Conservation (phyloP, 2,113 vertebrate species). For the Aplodontia rufa region DNA sequence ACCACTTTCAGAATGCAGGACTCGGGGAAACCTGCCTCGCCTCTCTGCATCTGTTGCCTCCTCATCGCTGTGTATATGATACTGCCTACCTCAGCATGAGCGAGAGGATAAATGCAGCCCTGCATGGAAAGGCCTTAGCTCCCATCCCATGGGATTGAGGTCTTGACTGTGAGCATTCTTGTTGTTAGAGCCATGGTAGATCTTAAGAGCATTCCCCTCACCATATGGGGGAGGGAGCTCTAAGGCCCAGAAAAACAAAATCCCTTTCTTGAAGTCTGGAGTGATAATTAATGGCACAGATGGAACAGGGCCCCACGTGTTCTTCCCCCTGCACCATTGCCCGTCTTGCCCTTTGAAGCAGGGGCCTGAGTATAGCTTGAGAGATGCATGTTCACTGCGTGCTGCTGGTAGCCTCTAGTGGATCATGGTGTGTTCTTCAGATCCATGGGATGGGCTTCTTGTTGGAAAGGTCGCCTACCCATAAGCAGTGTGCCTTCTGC, state of each 20-base stretch:
- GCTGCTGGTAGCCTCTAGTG: too few relatives aligned
- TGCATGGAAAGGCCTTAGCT: not conserved
- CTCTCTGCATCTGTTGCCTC: too few relatives aligned
- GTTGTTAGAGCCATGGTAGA: not conserved
- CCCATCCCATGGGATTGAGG: fast-evolving
- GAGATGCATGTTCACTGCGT: too few relatives aligned
- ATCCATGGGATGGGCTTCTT: not conserved
- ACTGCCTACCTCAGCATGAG: too few relatives aligned
- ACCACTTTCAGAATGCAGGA: not conserved
- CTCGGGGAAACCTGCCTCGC: not conserved
- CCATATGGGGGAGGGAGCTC: not conserved
- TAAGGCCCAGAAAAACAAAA: not conserved
- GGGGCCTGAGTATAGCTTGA: too few relatives aligned
- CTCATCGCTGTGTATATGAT: too few relatives aligned
- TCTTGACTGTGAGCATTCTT: not conserved
- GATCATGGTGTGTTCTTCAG: fast-evolving
- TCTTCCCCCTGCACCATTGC: not conserved
- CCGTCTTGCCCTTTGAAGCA: not conserved
- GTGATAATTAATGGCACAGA: not conserved
- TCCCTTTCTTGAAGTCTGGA: not conserved
- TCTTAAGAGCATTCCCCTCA: not conserved
- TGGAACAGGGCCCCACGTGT: not conserved
- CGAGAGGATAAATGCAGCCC: not conserved
- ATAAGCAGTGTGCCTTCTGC: not conserved
- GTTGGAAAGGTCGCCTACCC: not conserved